These are phyloP conservation scores for Sylvicola cinctus DNA, from an alignment of 2,888 invertebrate species.

Conservation along the genomic window DNA sequence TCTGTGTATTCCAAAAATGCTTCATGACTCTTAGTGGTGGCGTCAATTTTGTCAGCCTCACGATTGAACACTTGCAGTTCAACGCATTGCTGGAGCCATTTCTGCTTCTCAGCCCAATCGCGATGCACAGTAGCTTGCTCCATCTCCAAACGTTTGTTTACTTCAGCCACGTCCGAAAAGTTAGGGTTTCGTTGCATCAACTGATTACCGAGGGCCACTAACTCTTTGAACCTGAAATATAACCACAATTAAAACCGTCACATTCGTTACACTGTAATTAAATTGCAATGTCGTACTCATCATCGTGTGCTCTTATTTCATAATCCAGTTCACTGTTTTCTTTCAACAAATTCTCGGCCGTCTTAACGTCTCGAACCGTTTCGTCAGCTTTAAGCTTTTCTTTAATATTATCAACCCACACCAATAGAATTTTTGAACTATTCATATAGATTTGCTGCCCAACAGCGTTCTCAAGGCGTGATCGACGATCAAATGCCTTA, in stretches of 20 bases:
- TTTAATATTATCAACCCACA: constrained; percentile 64
- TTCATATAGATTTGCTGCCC: constrained; percentile 86
- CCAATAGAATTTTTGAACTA: constrained; percentile 59
- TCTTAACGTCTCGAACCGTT: constrained; percentile 70
- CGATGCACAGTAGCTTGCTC: constrained; percentile 56
- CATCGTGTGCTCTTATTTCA: constrained; percentile 75
- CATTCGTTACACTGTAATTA: constrained; percentile 1
- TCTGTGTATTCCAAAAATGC: constrained; percentile 79
- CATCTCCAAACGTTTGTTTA: constrained; percentile 46
- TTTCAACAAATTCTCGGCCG: constrained; percentile 76
- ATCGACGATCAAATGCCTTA: constrained; percentile 66
- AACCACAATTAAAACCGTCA: constrained; percentile 4
- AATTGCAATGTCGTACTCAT: constrained; percentile 43
- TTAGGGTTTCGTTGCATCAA: constrained; percentile 52
- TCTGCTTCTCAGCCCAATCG: constrained; percentile 72
- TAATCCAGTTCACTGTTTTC: constrained; percentile 79
- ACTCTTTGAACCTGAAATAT: constrained; percentile 45
- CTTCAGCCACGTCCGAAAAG: constrained; percentile 52
- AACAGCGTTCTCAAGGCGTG: constrained; percentile 78
- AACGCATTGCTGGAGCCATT: constrained; percentile 67
- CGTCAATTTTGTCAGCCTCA: constrained; percentile 94
- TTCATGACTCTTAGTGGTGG: constrained; percentile 82
- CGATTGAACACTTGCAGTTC: constrained; percentile 83
- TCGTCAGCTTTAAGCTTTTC: constrained; percentile 60
- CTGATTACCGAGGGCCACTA: constrained; percentile 59